Evolutionary conservation across 2,888 invertebrate genomes (phyloP).

Genomic region (Altica lythri): DNA sequence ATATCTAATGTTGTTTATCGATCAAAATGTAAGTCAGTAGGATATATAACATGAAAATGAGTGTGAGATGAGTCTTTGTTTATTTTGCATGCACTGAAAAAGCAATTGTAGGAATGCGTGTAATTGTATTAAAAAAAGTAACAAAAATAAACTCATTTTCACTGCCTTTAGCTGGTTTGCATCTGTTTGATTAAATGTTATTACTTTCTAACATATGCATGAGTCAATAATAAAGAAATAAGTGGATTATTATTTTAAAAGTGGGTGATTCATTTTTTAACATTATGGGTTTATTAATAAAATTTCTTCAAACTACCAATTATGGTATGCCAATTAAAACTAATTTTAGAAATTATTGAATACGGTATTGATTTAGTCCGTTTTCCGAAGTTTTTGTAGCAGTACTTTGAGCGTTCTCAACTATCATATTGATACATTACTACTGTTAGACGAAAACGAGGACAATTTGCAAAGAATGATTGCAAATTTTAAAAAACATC

Average conservation of each 20-base stretch:
- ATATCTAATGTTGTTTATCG: constrained; percentile 10
- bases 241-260: constrained; percentile 15
- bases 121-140: constrained; percentile 17
- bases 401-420: too few relatives aligned
- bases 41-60: constrained; percentile 11
- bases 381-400: too few relatives aligned
- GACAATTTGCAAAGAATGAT: too few relatives aligned
- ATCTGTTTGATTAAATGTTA: constrained; percentile 9
- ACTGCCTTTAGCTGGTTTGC: constrained; percentile 15
- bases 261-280: neutral
- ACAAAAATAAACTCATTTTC: constrained; percentile 19
- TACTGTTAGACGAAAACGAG: too few relatives aligned
- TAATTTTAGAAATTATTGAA: too few relatives aligned
- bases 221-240: constrained; percentile 8
- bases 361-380: too few relatives aligned
- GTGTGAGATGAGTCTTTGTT: constrained; percentile 6
- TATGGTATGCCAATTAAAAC: too few relatives aligned
- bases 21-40: constrained; percentile 16
- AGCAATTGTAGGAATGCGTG: constrained; percentile 10
- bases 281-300: too few relatives aligned
- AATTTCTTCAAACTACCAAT: too few relatives aligned
- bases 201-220: constrained; percentile 17
- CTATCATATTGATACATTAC: too few relatives aligned
- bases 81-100: constrained; percentile 1
- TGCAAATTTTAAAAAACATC: too few relatives aligned